These are phyloP conservation scores for Conomelus anceps DNA, from an alignment of 2,888 invertebrate genomes.

Conservation along the genomic window DNA sequence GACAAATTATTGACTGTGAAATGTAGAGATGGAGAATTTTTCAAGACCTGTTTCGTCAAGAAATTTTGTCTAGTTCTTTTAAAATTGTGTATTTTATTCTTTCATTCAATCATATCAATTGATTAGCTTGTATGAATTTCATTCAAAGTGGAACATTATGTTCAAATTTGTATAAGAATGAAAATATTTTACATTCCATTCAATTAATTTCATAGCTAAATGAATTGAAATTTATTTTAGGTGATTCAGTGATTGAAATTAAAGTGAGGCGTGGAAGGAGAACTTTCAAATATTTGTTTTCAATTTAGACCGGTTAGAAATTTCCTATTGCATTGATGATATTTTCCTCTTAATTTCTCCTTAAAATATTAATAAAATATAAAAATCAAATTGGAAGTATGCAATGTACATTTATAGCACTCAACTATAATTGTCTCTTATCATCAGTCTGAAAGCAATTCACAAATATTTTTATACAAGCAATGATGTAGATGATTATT, in stretches of 20 bases:
- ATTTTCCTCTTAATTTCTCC: not conserved
- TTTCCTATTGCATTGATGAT: not conserved
- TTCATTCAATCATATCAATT: too few relatives aligned
- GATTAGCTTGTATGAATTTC: too few relatives aligned
- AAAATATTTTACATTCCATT: too few relatives aligned
- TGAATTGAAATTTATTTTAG: too few relatives aligned
- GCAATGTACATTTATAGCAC: not conserved
- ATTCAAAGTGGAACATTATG: too few relatives aligned
- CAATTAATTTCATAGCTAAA: too few relatives aligned
- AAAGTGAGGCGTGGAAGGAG: not conserved
- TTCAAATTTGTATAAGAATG: too few relatives aligned
- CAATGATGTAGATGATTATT: not conserved
- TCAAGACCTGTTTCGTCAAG: not conserved
- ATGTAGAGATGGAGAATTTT: not conserved
- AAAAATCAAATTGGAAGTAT: not conserved
- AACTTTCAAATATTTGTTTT: not conserved
- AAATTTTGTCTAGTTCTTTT: not conserved
- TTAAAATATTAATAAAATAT: not conserved
- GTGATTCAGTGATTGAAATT: not conserved
- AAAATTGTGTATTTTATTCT: not conserved
- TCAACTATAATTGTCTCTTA: not conserved
- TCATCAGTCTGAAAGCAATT: not conserved
- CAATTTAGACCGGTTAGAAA: not conserved
- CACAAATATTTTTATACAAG: not conserved
- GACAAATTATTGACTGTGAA: not conserved